Conservation (phyloP, 2,113 vertebrate genomes). For the Periophthalmus modestus region DNA sequence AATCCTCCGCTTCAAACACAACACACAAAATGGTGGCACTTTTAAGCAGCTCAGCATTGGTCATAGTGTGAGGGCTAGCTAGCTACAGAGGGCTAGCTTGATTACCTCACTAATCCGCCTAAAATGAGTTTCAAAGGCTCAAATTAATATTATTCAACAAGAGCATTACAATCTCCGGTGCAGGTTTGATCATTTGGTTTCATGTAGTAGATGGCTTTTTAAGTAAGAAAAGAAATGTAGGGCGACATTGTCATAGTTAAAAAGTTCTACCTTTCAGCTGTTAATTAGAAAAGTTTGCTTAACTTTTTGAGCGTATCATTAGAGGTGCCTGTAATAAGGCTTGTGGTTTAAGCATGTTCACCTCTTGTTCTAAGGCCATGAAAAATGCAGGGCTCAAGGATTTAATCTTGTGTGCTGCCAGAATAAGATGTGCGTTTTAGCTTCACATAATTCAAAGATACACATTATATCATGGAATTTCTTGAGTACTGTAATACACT, state of each 20-base stretch:
- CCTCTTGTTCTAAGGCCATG: constrained; percentile 5
- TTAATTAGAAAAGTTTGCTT: constrained; percentile 11
- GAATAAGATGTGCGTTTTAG: neutral
- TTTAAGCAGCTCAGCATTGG: constrained; percentile 52
- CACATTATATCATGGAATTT: neutral
- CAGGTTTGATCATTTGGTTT: constrained; percentile 6
- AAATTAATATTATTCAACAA: constrained; percentile 47
- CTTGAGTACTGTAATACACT: neutral
- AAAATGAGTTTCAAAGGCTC: constrained; percentile 46
- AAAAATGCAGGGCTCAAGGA: neutral
- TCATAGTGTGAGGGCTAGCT: constrained; percentile 30
- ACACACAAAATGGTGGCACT: constrained; percentile 46
- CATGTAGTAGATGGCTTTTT: neutral
- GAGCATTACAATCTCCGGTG: constrained; percentile 9
- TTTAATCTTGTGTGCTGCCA: neutral
- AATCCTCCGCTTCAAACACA: constrained; percentile 53
- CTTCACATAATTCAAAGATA: neutral
- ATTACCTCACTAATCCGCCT: constrained; percentile 49
- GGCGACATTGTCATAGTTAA: neutral
- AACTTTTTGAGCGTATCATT: constrained; percentile 8
- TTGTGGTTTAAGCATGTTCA: constrained; percentile 6
- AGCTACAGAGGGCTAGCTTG: constrained; percentile 33
- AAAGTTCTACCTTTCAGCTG: constrained; percentile 13
- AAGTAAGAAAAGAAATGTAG: neutral
- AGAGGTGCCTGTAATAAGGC: constrained; percentile 8